Conservation (phyloP, 1,140 invertebrate species). For the Patella vulgata region DNA sequence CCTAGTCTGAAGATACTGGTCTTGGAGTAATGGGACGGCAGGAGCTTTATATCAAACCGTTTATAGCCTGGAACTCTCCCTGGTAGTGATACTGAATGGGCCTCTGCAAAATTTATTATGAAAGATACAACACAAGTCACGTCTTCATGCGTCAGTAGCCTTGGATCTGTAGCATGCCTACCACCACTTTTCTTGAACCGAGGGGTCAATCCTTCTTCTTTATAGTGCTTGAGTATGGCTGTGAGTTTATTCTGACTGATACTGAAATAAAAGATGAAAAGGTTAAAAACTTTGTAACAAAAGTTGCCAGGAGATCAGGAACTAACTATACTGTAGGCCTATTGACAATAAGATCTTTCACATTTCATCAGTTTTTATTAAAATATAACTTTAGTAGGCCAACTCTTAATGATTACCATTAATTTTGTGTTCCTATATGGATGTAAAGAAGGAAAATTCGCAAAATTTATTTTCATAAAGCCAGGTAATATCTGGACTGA, state of each 20-base stretch:
- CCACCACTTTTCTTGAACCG: conserved; percentile 21
- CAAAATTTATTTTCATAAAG: too few species aligned
- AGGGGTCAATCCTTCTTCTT: conserved; percentile 22
- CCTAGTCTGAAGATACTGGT: too few species aligned
- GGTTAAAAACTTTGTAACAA: too few species aligned
- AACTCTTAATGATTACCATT: too few species aligned
- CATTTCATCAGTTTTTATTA: too few species aligned
- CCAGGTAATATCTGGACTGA: too few species aligned
- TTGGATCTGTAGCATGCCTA: conserved; percentile 8
- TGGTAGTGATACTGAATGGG: conserved; percentile 34
- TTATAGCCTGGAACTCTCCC: conserved; percentile 40
- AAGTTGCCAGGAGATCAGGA: too few species aligned
- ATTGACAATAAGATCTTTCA: background rate
- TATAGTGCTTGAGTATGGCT: conserved; percentile 19
- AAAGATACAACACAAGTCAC: conserved; percentile 23
- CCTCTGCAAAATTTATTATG: conserved; percentile 27
- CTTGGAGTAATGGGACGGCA: too few species aligned
- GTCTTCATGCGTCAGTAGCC: conserved; percentile 17
- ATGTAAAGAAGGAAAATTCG: too few species aligned
- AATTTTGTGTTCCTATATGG: too few species aligned
- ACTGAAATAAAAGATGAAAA: conserved; percentile 11
- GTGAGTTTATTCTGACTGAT: conserved; percentile 26
- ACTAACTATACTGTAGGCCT: too few species aligned
- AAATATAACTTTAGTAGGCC: too few species aligned
- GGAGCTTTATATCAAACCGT: conserved; percentile 22